Conservation (phyloP, 23 tunicate genomes). For the Halocynthia aurantium region DNA sequence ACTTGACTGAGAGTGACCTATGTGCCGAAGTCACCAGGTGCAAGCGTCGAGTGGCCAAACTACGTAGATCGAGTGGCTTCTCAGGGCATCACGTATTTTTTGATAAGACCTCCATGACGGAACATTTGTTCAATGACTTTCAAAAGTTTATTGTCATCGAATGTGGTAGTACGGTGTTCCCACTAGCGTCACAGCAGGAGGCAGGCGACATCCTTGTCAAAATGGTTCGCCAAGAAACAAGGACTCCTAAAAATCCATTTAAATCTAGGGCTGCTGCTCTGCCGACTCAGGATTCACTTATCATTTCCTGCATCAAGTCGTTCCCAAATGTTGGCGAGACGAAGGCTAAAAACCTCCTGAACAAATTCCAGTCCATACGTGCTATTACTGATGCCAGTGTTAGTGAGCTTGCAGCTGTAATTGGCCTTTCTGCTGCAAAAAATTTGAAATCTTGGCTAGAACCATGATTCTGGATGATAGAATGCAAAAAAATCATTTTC, state of each 20-base stretch:
- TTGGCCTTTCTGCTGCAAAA: conserved; percentile 30
- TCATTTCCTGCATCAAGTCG: conserved; percentile 6
- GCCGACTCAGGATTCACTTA: conserved; percentile 6
- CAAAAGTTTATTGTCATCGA: conserved; percentile 42
- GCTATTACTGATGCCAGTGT: conserved; percentile 27
- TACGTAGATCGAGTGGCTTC: conserved; percentile 26
- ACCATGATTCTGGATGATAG: neutral
- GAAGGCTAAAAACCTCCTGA: conserved; percentile 32
- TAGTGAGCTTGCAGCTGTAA: conserved; percentile 3
- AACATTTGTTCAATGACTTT: conserved; percentile 10
- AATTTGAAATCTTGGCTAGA: conserved; percentile 18
- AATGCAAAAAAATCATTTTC: too few species aligned
- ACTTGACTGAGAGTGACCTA: conserved; percentile 48
- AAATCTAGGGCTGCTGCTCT: neutral
- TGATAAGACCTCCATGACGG: conserved; percentile 35
- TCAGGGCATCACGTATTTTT: conserved; percentile 9
- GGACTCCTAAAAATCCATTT: conserved; percentile 31
- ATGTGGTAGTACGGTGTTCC: conserved; percentile 28
- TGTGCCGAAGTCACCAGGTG: neutral
- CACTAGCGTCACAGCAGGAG: conserved; percentile 6
- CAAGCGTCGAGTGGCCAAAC: conserved; percentile 35
- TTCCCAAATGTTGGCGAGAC: conserved; percentile 44
- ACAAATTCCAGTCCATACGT: conserved; percentile 14
- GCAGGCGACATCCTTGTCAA: conserved; percentile 23
- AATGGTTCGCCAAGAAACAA: conserved; percentile 30